Percentiles rank a stretch among this genome's conserved stretches.
Evolutionary conservation across 2,797 vertebrate genomes (phyloP).

Genomic region (Adrianichthys oophorus): DNA sequence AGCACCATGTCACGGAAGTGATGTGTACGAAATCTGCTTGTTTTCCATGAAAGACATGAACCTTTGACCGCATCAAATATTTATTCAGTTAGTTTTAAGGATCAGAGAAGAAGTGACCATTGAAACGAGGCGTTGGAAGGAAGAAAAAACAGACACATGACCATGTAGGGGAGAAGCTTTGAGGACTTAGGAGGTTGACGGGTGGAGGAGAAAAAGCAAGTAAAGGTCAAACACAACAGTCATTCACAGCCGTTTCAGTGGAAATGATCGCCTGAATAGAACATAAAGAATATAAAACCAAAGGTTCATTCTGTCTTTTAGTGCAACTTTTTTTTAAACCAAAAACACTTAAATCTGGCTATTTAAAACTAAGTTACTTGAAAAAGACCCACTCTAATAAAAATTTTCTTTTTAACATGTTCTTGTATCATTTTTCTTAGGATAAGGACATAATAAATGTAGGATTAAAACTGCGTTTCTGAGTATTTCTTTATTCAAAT

Average conservation of each 20-base stretch:
- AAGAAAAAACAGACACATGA: slow-evolving; percentile 17
- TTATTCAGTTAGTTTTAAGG: slow-evolving; percentile 40
- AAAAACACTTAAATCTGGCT: too few species aligned
- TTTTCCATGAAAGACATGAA: slow-evolving; percentile 18
- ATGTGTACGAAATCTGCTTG: slow-evolving; percentile 34
- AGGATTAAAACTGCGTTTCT: too few species aligned
- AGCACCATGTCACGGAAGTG: slow-evolving; percentile 15
- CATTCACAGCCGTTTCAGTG: slow-evolving; percentile 33
- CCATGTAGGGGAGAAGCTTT: slow-evolving; percentile 12
- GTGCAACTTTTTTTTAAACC: too few species aligned
- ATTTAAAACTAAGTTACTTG: too few species aligned
- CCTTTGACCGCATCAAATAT: slow-evolving; percentile 42
- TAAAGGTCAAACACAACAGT: slow-evolving; percentile 25
- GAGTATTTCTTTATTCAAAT: too few species aligned
- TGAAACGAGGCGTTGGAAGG: slow-evolving; percentile 33
- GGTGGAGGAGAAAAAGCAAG: slow-evolving; percentile 8
- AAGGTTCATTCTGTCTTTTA: too few species aligned
- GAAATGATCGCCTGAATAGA: slow-evolving; percentile 39
- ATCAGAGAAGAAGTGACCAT: slow-evolving; percentile 27
- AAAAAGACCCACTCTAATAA: too few species aligned
- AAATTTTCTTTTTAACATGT: too few species aligned
- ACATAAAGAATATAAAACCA: slow-evolving; percentile 21
- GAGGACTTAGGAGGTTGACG: slow-evolving; percentile 4
- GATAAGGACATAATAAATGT: too few species aligned
- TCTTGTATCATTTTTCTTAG: too few species aligned